Conservation (phyloP, 2,797 vertebrate genomes). For the Poliocrania exsul region DNA sequence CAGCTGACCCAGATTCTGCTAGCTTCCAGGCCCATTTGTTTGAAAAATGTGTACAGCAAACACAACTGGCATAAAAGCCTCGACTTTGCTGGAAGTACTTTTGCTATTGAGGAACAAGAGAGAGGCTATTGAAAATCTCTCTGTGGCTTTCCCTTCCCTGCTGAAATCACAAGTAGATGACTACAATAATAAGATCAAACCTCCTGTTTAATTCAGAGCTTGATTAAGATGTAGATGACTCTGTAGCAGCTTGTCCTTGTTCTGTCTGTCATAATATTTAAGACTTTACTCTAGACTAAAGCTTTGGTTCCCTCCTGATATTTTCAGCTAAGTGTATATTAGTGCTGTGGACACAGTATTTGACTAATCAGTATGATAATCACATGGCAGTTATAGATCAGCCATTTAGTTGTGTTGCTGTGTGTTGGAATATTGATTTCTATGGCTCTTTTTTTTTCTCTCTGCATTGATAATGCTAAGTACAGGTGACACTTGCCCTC, state of each 20-base stretch:
- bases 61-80: background rate
- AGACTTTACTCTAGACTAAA: background rate
- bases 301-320: background rate
- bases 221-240: slow-evolving; percentile 50
- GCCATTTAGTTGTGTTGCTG: background rate
- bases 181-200: background rate
- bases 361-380: background rate
- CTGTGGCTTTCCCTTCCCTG: background rate
- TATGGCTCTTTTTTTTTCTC: background rate
- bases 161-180: slow-evolving; percentile 28
- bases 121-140: background rate
- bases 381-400: background rate
- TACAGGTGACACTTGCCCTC: background rate
- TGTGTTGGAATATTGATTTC: background rate
- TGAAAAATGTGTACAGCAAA: background rate
- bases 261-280: slow-evolving; percentile 22
- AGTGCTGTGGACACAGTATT: background rate
- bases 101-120: background rate
- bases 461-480: background rate
- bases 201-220: slow-evolving; percentile 14
- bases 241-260: slow-evolving; percentile 25
- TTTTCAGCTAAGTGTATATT: background rate
- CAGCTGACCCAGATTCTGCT: background rate
- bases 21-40: background rate
- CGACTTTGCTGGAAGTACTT: background rate